These are phyloP conservation scores for Echiichthys vipera DNA, from an alignment of 2,797 vertebrate genomes.

Conservation along the genomic window DNA sequence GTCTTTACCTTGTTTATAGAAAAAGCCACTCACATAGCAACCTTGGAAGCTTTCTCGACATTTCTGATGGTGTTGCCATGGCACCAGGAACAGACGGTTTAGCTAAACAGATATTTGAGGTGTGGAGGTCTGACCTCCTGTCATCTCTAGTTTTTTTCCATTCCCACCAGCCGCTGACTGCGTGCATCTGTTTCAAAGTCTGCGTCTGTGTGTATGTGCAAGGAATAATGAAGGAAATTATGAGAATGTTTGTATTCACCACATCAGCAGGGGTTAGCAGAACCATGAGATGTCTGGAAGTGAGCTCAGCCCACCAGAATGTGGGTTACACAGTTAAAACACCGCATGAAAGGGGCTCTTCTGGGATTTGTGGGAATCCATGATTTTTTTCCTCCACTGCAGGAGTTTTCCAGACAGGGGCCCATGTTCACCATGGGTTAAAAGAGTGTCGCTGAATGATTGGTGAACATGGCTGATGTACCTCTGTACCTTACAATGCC, in stretches of 20 bases:
- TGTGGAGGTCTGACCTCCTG: conserved; percentile 41
- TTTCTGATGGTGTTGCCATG: conserved; percentile 49
- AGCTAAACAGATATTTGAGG: conserved; percentile 47
- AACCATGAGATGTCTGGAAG: conserved; percentile 65
- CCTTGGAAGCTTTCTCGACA: conserved; percentile 18
- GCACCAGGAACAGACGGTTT: conserved; percentile 38
- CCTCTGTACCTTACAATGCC: conserved; percentile 8
- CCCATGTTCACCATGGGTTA: conserved; percentile 63
- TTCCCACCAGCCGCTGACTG: conserved; percentile 40
- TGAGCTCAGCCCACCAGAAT: conserved; percentile 79
- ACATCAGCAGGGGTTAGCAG: conserved; percentile 53
- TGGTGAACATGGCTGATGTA: conserved; percentile 40
- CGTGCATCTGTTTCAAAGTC: conserved; percentile 53
- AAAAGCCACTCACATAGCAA: conserved; percentile 25
- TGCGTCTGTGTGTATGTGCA: conserved; percentile 29
- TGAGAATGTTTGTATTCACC: conserved; percentile 50
- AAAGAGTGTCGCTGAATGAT: conserved; percentile 58
- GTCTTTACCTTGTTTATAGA: conserved; percentile 44
- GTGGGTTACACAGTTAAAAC: conserved; percentile 63
- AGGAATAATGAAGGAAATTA: conserved; percentile 64
- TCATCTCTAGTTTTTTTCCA: conserved; percentile 60
- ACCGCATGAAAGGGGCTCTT: conserved; percentile 78
- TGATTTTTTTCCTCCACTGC: conserved; percentile 32
- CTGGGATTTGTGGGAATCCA: conserved; percentile 65
- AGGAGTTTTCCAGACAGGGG: conserved; percentile 59